Base-by-base conservation (phyloP, 2,888 invertebrate genomes). In the Hartigia nigra region DNA sequence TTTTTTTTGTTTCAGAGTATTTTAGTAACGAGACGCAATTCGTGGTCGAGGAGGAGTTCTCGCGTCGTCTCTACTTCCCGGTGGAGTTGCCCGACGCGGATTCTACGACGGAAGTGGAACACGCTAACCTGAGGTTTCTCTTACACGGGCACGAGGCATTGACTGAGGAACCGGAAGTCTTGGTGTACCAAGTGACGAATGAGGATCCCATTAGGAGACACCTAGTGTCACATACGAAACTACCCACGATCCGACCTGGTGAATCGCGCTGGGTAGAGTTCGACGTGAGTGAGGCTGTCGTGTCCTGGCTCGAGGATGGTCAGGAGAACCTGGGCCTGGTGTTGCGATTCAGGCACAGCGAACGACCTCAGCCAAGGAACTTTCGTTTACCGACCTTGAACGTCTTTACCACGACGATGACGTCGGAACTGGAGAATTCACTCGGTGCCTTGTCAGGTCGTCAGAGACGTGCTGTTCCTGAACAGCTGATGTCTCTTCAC, bases 221-320 rank as follows among this genome's bases (percentile, higher is more conserved):
- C 55, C 55, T 55, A 55, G 55, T 55, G 55, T 55, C 55, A 9
- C 55, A 23, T 23, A 55, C 55, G 9, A 55, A 23, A 55, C 72
- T 72, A 3, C 32, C 34, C 31, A 23, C 72, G 32, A 34, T 32
- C 32, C 31, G 72, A 72, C 90, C 76, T 80, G 84, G 79, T 82
- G 87, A 89, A 70, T 92, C 93, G 3, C 93, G 93, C 82, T 95
- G 95, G 95, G 90, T 94, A 72, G 94, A 95, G 78, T 92, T 95
- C 79, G 95, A 95, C 86, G 92, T 94, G 4, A 93, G 93, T 12
- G 91, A 92, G 83, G 93, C 93, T 0, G 92, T 93, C 76, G 88
- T 89, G 78, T 88, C 89, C 77, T 94, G 94, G 93, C 78, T 92
- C 77, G 79, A 91, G 37, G 90, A 90, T 12, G 92, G 91, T 36